Evolutionary conservation across 2,797 vertebrate genomes (phyloP), one percentile per base, ranked within the genome.

Genomic region (Channa striata): DNA sequence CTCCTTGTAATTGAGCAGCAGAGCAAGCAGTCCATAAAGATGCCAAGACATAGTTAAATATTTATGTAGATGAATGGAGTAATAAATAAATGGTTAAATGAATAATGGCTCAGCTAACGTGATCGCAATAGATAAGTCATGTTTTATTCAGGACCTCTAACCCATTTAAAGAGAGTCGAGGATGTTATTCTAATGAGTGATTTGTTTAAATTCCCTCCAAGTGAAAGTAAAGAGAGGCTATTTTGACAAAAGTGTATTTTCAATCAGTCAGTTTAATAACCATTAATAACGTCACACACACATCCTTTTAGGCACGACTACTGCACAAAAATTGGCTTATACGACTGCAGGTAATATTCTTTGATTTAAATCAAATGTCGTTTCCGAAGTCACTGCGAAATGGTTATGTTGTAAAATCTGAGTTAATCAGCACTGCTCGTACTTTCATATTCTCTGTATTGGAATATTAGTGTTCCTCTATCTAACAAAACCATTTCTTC

Each of bases 31-130:
- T 93, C 93, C 91, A 94, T 95, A 95, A 95, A 95, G 92, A 94
- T 93, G 93, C 93, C 93, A 94, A 94, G 94, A 94, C 93, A 93
- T 93, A 82, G 89, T 95, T 94, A 94, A 95, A 94, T 94, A 95
- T 95, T 94, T 93, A 95, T 94, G 93, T 83, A 93, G 93, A 95
- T 89, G 92, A 94, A 95, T 94, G 87, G 92, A 93, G 92, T 90
- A 93, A 94, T 94, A 93, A 94, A 94, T 93, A 93, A 94, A 93
- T 92, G 92, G 92, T 93, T 93, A 92, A 92, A 93, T 94, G 93
- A 94, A 85, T 94, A 93, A 94, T 94, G 92, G 90, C 85, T 84
- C 56, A 72, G 82, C 84, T 92, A 92, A 93, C 86, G 86, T 77
- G 90, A 93, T 92, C 68, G 87, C 91, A 93, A 93, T 93, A 93